Conservation (phyloP, 1,140 invertebrate genomes). For the Amyelois transitella region DNA sequence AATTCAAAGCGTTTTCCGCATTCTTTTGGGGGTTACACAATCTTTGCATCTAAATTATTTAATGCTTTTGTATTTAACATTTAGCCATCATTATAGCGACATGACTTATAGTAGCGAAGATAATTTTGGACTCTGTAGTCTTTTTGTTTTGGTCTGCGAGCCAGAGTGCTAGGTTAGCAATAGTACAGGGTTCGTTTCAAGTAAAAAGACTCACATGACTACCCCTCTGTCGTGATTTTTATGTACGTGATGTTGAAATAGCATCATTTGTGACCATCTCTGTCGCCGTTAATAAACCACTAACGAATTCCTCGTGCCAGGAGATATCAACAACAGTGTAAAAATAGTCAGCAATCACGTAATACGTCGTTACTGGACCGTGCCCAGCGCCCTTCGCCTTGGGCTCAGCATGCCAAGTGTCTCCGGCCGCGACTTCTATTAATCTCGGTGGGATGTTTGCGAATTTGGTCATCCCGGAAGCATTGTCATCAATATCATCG, state of each 20-base stretch:
- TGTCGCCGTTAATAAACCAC: neutral
- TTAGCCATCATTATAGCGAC: no score
- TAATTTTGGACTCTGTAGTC: no score
- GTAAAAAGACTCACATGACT: no score
- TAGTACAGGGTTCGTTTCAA: no score
- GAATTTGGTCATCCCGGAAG: neutral
- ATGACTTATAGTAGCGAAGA: no score
- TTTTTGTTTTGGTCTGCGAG: no score
- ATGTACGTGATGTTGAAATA: no score
- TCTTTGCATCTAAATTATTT: no score
- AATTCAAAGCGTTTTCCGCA: neutral
- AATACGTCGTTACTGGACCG: constrained; percentile 18
- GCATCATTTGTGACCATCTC: no score
- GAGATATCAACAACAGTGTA: neutral
- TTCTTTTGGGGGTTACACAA: neutral
- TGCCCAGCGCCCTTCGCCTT: constrained; percentile 50
- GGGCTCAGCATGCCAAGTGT: constrained; percentile 32
- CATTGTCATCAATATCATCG: neutral
- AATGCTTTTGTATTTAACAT: no score
- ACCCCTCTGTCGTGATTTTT: no score
- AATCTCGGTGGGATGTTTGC: neutral
- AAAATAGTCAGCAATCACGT: neutral
- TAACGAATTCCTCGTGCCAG: neutral
- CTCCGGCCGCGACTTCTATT: constrained; percentile 10
- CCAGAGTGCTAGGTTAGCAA: no score